These are phyloP conservation scores for Epiblema foenella DNA, from an alignment of 2,888 invertebrate genomes.

Conservation along the genomic window DNA sequence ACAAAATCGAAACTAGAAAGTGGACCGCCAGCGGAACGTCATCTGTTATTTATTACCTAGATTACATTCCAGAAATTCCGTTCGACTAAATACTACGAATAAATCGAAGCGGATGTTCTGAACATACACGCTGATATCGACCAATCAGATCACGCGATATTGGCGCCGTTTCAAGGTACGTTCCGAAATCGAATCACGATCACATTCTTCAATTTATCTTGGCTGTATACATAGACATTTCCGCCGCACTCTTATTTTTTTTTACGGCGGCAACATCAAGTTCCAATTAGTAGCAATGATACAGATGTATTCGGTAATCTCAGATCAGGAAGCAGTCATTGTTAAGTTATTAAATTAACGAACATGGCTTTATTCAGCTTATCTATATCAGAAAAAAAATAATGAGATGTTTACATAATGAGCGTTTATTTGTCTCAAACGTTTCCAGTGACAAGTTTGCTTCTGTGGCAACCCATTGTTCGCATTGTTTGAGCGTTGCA, in stretches of 20 bases:
- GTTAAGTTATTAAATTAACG: constrained; percentile 33
- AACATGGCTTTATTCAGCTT: constrained; percentile 37
- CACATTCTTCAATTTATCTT: constrained; percentile 63
- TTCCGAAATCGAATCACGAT: constrained; percentile 57
- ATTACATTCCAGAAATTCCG: constrained; percentile 45
- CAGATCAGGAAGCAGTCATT: constrained; percentile 52
- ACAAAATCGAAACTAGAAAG: constrained; percentile 36
- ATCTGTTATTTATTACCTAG: constrained; percentile 44
- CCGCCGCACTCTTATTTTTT: constrained; percentile 69
- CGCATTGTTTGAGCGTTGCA: constrained; percentile 44
- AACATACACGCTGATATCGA: constrained; percentile 61
- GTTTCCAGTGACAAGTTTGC: constrained; percentile 44
- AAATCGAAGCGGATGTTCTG: constrained; percentile 55
- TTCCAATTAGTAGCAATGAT: constrained; percentile 74
- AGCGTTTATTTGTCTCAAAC: constrained; percentile 28
- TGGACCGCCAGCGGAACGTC: constrained; percentile 33
- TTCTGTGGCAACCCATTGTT: constrained; percentile 47
- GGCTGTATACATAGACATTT: constrained; percentile 60
- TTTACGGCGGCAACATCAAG: constrained; percentile 52
- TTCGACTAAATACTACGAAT: constrained; percentile 52
- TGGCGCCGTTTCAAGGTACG: constrained; percentile 63
- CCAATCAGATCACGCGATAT: constrained; percentile 61
- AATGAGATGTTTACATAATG: constrained; percentile 32
- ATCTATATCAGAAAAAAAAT: constrained; percentile 13
- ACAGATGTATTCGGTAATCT: constrained; percentile 62